A percentile compares a stretch with the other conserved stretches of the same genome.
Conservation (phyloP, 2,113 vertebrate genomes). For the Ceyx melanurus region DNA sequence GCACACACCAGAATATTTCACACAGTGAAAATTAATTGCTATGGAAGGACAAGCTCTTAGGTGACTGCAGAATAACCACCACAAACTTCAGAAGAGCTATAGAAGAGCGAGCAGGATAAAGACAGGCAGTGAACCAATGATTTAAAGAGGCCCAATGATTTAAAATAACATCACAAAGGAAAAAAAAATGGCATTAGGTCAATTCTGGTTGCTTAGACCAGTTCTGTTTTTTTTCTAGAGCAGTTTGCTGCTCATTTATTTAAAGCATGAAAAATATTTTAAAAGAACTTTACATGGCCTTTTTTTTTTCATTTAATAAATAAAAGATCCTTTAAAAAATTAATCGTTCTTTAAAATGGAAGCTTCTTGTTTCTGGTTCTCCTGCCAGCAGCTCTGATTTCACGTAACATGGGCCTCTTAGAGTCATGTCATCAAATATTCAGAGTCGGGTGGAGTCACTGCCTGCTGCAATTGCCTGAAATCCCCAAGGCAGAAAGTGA, state of each 20-base stretch:
- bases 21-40: background rate
- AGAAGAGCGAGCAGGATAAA: background rate
- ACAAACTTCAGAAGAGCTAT: background rate
- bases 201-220: background rate
- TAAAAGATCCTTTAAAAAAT: conserved; percentile 28
- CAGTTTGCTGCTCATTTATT: background rate
- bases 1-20: background rate
- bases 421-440: background rate
- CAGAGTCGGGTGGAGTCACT: background rate
- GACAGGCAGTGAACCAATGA: background rate
- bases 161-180: accelerated
- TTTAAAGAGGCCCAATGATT: background rate
- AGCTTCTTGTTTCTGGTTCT: background rate
- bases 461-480: background rate
- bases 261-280: background rate
- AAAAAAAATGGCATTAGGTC: background rate
- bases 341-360: background rate
- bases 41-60: background rate
- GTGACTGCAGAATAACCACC: background rate
- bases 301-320: conserved; percentile 34
- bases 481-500: background rate
- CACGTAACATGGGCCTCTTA: background rate
- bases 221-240: background rate
- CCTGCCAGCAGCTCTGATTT: conserved; percentile 21
- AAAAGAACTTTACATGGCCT: background rate